These are phyloP conservation scores for Lampris megalopsis DNA, from an alignment of 2,113 vertebrate species.

Conservation along the genomic window DNA sequence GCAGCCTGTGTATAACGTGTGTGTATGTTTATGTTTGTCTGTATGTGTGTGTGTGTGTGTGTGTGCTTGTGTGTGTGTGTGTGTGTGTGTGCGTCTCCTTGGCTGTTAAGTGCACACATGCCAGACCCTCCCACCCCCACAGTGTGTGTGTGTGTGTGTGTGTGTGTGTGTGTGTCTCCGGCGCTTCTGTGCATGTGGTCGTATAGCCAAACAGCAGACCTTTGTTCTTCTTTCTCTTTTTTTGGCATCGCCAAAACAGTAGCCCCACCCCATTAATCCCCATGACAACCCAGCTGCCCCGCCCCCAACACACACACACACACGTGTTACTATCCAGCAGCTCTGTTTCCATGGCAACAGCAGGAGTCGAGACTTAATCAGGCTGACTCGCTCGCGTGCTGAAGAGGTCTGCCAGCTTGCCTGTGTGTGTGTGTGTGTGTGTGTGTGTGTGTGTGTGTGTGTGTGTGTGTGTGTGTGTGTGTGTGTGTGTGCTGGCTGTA, in stretches of 20 bases:
- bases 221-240: constrained; percentile 37
- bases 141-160: too few species aligned
- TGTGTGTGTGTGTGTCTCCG: too few species aligned
- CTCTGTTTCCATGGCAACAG: constrained; percentile 79
- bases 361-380: constrained; percentile 51
- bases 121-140: too few species aligned
- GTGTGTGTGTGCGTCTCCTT: too few species aligned
- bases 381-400: constrained; percentile 33
- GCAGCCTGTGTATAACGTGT: too few species aligned
- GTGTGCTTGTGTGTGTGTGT: too few species aligned
- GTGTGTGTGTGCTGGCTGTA: constrained; percentile 2
- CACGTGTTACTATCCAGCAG: constrained; percentile 64
- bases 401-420: constrained; percentile 33
- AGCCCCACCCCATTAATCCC: constrained; percentile 42
- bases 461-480: constrained; percentile 4
- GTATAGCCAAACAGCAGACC: not conserved
- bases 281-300: constrained; percentile 37
- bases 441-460: constrained; percentile 6
- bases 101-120: too few species aligned
- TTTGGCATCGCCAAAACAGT: constrained; percentile 40
- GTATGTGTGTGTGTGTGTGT: too few species aligned
- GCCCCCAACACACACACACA: constrained; percentile 6
- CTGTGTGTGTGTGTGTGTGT: constrained; percentile 9
- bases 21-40: too few species aligned
- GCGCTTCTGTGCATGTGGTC: not conserved